These are phyloP conservation scores for Sebastes miniatus DNA, from an alignment of 2,797 vertebrate species.

Conservation along the genomic window DNA sequence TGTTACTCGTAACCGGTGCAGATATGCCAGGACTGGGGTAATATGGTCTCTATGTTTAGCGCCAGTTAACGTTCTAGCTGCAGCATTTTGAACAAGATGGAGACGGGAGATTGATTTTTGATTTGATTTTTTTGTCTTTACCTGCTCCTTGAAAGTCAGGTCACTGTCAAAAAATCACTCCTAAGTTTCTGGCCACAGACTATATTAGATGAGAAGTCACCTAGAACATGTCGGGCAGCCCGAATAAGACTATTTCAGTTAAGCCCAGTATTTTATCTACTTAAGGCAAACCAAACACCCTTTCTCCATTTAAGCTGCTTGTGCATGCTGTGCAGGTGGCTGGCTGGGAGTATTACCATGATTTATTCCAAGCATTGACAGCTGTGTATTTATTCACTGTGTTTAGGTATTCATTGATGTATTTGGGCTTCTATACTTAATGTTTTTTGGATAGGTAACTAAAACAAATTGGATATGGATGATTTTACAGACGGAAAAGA, in stretches of 20 bases:
- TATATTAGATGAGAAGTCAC: background rate
- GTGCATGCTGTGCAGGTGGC: background rate
- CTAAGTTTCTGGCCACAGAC: background rate
- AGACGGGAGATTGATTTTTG: background rate
- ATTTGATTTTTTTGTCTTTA: background rate
- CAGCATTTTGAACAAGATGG: background rate
- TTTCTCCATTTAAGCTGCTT: background rate
- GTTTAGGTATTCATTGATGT: background rate
- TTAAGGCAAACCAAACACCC: background rate
- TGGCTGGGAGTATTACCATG: background rate
- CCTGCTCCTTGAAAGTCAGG: background rate
- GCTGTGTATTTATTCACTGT: background rate
- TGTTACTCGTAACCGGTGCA: background rate
- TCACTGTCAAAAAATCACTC: background rate
- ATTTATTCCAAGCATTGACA: background rate
- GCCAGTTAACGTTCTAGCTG: background rate
- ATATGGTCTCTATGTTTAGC: background rate
- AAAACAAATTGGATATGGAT: background rate
- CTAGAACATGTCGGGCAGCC: background rate
- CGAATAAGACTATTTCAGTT: background rate
- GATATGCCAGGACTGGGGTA: background rate
- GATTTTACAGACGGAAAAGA: background rate
- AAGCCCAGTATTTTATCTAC: background rate
- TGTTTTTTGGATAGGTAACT: background rate
- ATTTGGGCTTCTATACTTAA: background rate